Conservation (phyloP, 1,140 invertebrate genomes). For the Magallana ariakensis region DNA sequence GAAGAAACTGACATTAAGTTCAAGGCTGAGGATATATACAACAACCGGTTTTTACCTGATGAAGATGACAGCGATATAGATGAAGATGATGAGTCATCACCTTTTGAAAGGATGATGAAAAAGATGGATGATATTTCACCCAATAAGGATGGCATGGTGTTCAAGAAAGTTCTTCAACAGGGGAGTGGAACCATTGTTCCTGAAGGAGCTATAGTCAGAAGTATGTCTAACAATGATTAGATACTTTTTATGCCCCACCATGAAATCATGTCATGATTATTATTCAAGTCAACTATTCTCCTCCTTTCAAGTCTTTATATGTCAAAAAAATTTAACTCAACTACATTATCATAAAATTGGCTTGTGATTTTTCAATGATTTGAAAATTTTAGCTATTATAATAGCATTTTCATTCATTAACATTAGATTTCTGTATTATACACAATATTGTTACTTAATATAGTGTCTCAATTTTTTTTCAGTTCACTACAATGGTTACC, state of each 20-base stretch:
- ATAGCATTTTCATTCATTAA: too few species aligned
- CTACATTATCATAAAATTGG: too few species aligned
- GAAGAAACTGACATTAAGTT: neutral
- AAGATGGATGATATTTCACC: conserved; percentile 65
- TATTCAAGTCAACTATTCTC: too few species aligned
- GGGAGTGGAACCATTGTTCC: conserved; percentile 60
- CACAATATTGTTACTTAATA: too few species aligned
- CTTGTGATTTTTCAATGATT: too few species aligned
- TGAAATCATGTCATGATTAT: too few species aligned
- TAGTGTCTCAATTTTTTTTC: conserved; percentile 38
- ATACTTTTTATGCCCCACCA: too few species aligned
- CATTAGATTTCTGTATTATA: too few species aligned
- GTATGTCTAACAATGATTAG: conserved; percentile 41
- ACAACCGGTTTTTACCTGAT: conserved; percentile 42
- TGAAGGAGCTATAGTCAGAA: conserved; percentile 54
- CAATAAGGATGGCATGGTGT: conserved; percentile 61
- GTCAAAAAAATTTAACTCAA: too few species aligned
- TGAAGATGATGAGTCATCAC: conserved; percentile 51
- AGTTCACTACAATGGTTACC: conserved; percentile 86
- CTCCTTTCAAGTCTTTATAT: too few species aligned
- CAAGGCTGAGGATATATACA: conserved; percentile 34
- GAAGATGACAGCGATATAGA: conserved; percentile 51
- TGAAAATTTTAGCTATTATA: too few species aligned
- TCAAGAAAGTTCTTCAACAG: conserved; percentile 61
- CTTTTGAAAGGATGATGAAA: conserved; percentile 58